Evolutionary conservation across 1,140 invertebrate genomes (phyloP), one percentile per base, ranked within the genome.

Genomic region (Drosophila pseudoananassae): DNA sequence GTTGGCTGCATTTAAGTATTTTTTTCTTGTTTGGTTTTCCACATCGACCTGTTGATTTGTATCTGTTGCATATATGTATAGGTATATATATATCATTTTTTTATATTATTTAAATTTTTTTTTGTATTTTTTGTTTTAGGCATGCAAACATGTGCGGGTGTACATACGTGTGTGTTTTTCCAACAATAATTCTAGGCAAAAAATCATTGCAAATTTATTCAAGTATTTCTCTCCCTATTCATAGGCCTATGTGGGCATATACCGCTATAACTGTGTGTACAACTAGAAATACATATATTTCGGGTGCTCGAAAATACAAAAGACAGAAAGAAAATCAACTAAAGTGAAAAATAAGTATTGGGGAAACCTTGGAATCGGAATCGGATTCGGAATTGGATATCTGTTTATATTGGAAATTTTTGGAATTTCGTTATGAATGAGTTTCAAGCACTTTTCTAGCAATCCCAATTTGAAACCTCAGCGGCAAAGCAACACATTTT

Each of bases 1-100:
- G 82, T 87, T 78, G 78, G 78, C 65, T 88, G 82, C 82, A 87
- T 64, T 65, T 77, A 15, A 65, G 46, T 56, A 55, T 53, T 63
- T 36, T 36, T 33, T 31, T 61, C 25, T 23, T 51, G 38, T 54
- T n/a, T 14, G 15, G 36, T 36, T 45, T 29, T 60, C 53, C 47
- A n/a, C 38, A 12, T 61, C 49, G 49, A 68, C 40, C 54, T 51
- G n/a, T 75, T 55, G 31, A 40, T 70, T 64, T 63, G 31, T 71
- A 45, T 77, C 14, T 56, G 45, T 77, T 55, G 27, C 68, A 40
- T 52, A 64, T 36, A 31, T 25, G 10, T 55, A 33, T 51, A 36
- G 52, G 23, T 14, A 45, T 63, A 46, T 59, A 65, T 40, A 75
- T 80, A 78, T 79, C 56, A 46, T 51, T 50, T 33, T 36, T 38